phyloP scores from a whole-genome alignment of 2,888 invertebrate species.

The Neocrepidodera transversa region DNA sequence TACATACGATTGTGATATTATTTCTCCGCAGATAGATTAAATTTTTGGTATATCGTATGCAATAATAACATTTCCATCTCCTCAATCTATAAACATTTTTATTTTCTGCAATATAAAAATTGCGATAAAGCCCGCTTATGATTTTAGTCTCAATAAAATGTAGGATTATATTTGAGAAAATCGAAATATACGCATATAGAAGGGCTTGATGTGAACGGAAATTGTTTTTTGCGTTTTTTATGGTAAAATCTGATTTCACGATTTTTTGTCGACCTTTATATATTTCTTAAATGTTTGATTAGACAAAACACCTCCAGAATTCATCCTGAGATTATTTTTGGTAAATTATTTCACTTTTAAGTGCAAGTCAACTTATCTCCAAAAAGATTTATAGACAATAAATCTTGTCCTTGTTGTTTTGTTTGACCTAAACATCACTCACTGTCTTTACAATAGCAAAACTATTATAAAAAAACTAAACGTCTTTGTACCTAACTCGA shows the following conservation, averaged over 20 bases:
- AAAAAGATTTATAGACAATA: neutral
- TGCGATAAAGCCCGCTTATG: constrained; percentile 37
- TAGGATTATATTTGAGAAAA: constrained; percentile 46
- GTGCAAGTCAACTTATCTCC: neutral
- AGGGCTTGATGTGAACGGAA: neutral
- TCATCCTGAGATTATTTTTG: no score
- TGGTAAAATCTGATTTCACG: neutral
- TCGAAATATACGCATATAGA: constrained; percentile 24
- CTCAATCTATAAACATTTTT: constrained; percentile 54
- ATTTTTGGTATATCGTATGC: no score
- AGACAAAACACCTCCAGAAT: no score
- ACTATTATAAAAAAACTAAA: neutral
- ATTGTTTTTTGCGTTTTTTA: neutral
- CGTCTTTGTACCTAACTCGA: neutral
- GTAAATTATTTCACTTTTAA: no score
- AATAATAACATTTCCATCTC: constrained; percentile 41
- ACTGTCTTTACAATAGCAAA: neutral
- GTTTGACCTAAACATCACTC: neutral
- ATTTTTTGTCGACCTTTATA: no score
- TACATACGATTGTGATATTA: no score
- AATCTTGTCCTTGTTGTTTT: neutral
- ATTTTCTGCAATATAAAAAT: constrained; percentile 48
- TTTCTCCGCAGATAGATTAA: no score
- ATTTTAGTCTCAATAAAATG: constrained; percentile 43
- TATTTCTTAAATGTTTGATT: no score